Evolutionary conservation across 37 sponge, comb jelly and placozoan genomes (phyloP).

Genomic region (Aphrocallistes beatrix): DNA sequence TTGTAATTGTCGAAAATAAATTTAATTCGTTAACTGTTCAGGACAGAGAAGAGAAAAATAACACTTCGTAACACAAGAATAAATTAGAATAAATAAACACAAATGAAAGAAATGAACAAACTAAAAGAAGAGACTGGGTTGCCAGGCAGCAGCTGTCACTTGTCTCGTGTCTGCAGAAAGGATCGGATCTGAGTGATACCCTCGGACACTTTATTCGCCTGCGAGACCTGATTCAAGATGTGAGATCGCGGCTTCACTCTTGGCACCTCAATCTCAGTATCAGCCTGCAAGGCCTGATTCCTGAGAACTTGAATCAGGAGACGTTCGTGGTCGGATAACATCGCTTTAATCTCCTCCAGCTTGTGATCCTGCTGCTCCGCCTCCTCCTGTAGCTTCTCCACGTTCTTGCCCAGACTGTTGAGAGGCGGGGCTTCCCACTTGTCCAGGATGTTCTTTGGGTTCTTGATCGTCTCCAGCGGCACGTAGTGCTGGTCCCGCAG

Average conservation of each 20-base stretch:
- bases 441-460: constrained; percentile 36
- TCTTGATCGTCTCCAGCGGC: constrained; percentile 23
- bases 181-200: background rate
- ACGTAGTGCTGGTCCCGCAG: constrained; percentile 16
- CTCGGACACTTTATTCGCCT: constrained; percentile 10
- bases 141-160: background rate
- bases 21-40: too few species aligned
- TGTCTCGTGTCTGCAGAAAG: background rate
- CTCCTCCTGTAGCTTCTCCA: constrained; percentile 20
- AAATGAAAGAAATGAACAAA: too few species aligned
- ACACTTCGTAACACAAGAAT: too few species aligned
- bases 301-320: background rate
- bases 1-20: too few species aligned
- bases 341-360: background rate
- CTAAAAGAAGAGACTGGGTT: background rate
- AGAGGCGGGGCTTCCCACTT: constrained; percentile 61
- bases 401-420: constrained; percentile 30
- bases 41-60: too few species aligned
- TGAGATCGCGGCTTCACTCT: background rate
- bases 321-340: background rate
- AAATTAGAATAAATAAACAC: too few species aligned
- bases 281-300: background rate
- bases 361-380: background rate
- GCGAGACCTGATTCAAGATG: background rate
- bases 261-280: background rate